Conservation (phyloP, 2,888 invertebrate genomes). For the Pyrrhosoma nymphula region DNA sequence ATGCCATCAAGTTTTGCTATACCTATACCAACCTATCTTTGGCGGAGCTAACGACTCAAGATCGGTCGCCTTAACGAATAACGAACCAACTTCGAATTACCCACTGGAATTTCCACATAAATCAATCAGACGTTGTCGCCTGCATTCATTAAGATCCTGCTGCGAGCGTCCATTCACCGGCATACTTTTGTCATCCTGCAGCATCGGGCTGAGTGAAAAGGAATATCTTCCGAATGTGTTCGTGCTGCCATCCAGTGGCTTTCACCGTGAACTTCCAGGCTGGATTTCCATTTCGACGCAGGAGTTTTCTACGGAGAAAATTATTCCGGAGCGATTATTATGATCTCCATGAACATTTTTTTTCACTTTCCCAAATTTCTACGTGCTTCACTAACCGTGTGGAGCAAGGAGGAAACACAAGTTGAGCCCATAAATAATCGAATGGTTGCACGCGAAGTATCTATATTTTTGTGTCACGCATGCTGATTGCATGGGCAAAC, state of each 20-base stretch:
- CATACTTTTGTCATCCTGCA: too few species aligned
- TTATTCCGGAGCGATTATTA: background rate
- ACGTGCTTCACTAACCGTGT: background rate
- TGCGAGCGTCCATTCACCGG: too few species aligned
- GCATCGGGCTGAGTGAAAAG: too few species aligned
- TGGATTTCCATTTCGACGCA: background rate
- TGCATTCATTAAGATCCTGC: too few species aligned
- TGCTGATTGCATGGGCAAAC: background rate
- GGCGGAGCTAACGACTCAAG: too few species aligned
- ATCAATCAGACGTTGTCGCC: too few species aligned
- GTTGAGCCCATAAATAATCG: background rate
- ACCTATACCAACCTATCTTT: too few species aligned
- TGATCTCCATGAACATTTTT: background rate
- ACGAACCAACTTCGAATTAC: too few species aligned
- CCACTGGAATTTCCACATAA: too few species aligned
- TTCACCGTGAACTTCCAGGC: background rate
- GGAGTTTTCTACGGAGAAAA: background rate
- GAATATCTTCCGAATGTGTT: too few species aligned
- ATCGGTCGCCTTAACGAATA: too few species aligned
- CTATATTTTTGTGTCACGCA: background rate
- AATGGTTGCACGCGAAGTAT: background rate
- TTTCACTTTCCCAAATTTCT: background rate
- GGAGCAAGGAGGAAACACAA: background rate
- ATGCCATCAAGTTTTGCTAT: too few species aligned
- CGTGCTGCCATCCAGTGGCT: conserved; percentile 19